Percentiles rank a stretch among this genome's conserved stretches.
These are phyloP conservation scores for Ciconia maguari DNA, from an alignment of 2,113 vertebrate genomes.

Conservation along the genomic window DNA sequence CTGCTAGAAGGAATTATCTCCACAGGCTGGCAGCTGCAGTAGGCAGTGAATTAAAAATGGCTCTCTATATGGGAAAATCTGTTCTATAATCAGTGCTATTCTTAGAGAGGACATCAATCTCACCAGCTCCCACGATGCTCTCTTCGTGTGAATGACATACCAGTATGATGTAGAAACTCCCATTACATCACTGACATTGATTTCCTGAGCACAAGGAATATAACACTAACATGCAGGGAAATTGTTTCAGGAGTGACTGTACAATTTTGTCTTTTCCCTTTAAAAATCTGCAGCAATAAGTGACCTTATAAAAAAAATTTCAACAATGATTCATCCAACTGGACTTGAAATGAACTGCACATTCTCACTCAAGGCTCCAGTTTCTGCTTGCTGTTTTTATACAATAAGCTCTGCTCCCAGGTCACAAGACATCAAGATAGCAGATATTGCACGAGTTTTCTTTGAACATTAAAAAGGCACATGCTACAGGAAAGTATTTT, in stretches of 20 bases:
- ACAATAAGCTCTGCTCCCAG: slow-evolving; percentile 58
- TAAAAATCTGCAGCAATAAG: neutral
- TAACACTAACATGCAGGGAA: neutral
- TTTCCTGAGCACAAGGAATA: slow-evolving; percentile 27
- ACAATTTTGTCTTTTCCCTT: neutral
- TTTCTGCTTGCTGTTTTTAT: neutral
- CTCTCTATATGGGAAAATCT: slow-evolving; percentile 82
- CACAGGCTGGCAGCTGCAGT: slow-evolving; percentile 81
- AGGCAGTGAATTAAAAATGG: slow-evolving; percentile 89
- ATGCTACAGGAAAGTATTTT: slow-evolving; percentile 17
- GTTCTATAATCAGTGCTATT: slow-evolving; percentile 84
- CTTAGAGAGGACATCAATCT: slow-evolving; percentile 81
- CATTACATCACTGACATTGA: slow-evolving; percentile 73
- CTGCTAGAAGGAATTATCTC: slow-evolving; percentile 84
- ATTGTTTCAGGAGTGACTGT: neutral
- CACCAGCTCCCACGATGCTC: slow-evolving; percentile 70
- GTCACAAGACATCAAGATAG: slow-evolving; percentile 56
- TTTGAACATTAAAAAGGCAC: slow-evolving; percentile 31
- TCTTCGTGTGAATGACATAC: slow-evolving; percentile 68
- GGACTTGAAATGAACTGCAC: slow-evolving; percentile 23
- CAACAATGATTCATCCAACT: neutral
- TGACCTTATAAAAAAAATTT: neutral
- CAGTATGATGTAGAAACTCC: slow-evolving; percentile 75
- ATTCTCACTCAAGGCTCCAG: neutral
- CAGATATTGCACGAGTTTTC: neutral